Conservation (phyloP, 2,113 vertebrate genomes). For the Rhea americana region DNA sequence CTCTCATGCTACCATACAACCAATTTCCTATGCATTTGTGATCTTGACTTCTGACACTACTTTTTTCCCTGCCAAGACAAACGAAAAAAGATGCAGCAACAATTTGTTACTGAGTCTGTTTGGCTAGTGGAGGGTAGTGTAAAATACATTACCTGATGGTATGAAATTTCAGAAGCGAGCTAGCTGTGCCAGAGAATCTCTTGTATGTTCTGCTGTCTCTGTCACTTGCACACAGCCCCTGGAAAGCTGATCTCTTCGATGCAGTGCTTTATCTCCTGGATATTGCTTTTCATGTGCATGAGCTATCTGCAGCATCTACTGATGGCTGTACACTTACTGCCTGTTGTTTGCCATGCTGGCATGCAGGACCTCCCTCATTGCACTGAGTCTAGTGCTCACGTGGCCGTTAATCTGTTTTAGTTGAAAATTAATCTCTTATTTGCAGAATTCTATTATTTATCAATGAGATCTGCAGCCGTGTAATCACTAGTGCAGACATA, state of each 20-base stretch:
- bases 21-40: accelerated
- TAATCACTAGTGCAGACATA: background rate
- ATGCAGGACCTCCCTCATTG: background rate
- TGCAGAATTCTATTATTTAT: background rate
- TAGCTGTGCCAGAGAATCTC: background rate
- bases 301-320: background rate
- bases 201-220: background rate
- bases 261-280: background rate
- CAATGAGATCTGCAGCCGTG: background rate
- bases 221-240: background rate
- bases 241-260: background rate
- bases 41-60: background rate
- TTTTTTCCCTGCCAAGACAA: background rate
- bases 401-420: background rate
- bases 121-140: background rate
- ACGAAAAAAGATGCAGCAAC: background rate
- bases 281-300: background rate
- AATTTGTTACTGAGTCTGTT: background rate
- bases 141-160: background rate
- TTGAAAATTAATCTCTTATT: background rate
- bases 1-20: background rate
- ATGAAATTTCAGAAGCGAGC: background rate
- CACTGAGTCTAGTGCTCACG: background rate
- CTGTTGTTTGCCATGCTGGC: background rate
- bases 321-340: background rate